Conservation (phyloP, 2,113 vertebrate genomes). For the Brachypodius melanocephalos region DNA sequence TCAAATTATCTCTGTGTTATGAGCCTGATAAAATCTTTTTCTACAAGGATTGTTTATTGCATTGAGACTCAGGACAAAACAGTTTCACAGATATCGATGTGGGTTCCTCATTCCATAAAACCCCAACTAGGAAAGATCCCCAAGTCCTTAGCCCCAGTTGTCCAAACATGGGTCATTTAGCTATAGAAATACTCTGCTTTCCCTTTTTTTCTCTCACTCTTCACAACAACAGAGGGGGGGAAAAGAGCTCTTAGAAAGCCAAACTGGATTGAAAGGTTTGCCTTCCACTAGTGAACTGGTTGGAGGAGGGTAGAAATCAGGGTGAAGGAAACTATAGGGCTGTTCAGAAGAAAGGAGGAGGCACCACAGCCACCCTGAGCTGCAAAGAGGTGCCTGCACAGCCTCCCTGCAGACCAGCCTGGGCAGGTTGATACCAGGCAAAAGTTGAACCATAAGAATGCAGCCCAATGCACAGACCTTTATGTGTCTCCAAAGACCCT, state of each 20-base stretch:
- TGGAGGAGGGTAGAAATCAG: background rate
- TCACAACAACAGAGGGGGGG: background rate
- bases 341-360: background rate
- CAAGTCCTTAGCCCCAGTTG: background rate
- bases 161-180: background rate
- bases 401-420: background rate
- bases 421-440: background rate
- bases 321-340: background rate
- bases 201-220: background rate
- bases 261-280: background rate
- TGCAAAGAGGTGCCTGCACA: background rate
- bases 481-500: background rate
- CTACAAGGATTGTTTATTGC: background rate
- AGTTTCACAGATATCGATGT: background rate
- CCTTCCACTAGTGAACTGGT: background rate
- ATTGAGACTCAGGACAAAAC: background rate
- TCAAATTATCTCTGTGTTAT: background rate
- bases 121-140: background rate
- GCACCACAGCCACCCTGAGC: rapidly evolving
- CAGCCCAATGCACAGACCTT: background rate
- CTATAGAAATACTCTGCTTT: background rate
- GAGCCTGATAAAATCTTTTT: background rate
- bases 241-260: background rate
- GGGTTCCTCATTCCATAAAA: background rate
- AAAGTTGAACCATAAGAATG: background rate